Percentiles rank a stretch among this genome's conserved stretches.
phyloP scores from a whole-genome alignment of 2,888 invertebrate genomes.

The Temnothorax rugatulus region DNA sequence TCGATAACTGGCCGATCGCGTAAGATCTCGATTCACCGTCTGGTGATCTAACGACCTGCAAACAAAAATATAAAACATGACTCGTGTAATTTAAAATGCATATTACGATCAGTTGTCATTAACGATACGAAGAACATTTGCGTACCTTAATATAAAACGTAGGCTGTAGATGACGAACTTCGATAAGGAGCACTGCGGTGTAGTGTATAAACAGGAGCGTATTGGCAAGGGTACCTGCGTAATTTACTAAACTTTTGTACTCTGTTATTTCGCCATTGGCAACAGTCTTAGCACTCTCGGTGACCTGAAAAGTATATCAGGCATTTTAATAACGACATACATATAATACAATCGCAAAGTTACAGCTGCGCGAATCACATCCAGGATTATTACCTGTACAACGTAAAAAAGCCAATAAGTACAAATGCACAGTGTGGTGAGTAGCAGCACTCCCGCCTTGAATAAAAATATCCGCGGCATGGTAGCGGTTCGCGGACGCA shows the following conservation, averaged over 20 bases:
- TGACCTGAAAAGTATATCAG: conserved; percentile 86
- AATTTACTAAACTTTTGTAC: conserved; percentile 96
- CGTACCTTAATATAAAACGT: conserved; percentile 93
- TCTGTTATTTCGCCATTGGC: conserved; percentile 93
- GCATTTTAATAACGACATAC: conserved; percentile 38
- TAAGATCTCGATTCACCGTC: conserved; percentile 97
- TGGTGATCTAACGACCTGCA: conserved; percentile 94
- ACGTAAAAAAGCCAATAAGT: conserved; percentile 99
- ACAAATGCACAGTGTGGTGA: conserved; percentile 96
- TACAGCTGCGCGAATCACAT: conserved; percentile 95
- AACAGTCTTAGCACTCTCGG: conserved; percentile 93
- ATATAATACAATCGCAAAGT: conserved; percentile 96
- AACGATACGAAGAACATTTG: not conserved
- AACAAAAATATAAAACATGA: not conserved
- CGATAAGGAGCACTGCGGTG: conserved; percentile 96
- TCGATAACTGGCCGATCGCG: conserved; percentile 95
- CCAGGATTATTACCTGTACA: conserved; percentile 89
- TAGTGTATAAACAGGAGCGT: conserved; percentile 98
- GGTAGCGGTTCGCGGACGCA: conserved; percentile 94
- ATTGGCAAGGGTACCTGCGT: conserved; percentile 97
- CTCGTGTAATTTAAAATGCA: conserved; percentile 6
- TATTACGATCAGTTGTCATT: not conserved
- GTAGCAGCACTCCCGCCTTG: conserved; percentile 94
- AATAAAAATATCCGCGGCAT: conserved; percentile 97
- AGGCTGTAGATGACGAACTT: conserved; percentile 96